phyloP scores from a whole-genome alignment of 92 coral and sea anemone genomes.

The Epizoanthus scotinus region DNA sequence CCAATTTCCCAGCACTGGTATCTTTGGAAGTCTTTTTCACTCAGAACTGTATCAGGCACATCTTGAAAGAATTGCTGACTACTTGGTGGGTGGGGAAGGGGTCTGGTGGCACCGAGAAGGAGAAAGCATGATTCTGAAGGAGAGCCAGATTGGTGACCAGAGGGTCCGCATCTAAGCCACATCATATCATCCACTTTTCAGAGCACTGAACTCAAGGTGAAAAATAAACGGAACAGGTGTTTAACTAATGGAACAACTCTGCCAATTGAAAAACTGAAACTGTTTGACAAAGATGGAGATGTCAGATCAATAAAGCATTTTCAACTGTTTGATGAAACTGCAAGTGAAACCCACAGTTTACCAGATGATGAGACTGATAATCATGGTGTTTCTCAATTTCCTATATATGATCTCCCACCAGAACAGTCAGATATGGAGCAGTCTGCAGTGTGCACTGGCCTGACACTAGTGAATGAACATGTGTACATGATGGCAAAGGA shows the following conservation, averaged over 20 bases:
- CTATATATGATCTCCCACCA: too few species aligned
- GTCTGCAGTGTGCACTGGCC: too few species aligned
- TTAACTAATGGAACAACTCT: neutral
- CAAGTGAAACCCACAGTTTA: too few species aligned
- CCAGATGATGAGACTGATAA: too few species aligned
- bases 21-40: neutral
- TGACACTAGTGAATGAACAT: too few species aligned
- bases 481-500: too few species aligned
- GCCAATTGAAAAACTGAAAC: neutral
- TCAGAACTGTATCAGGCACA: conserved; percentile 10
- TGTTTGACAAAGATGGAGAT: neutral
- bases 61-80: conserved; percentile 27
- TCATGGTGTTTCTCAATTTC: too few species aligned
- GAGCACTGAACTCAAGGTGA: neutral
- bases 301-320: neutral
- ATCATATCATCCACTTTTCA: conserved; percentile 20
- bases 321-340: neutral
- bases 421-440: too few species aligned
- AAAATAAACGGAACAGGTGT: conserved; percentile 12
- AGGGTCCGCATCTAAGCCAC: conserved; percentile 1
- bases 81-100: conserved; percentile 12
- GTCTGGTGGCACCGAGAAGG: conserved; percentile 19
- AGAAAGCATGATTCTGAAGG: conserved; percentile 4
- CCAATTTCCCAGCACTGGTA: neutral
- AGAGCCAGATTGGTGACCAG: neutral